These are phyloP conservation scores for Acanthisitta chloris DNA, from an alignment of 2,113 vertebrate genomes.

Conservation along the genomic window DNA sequence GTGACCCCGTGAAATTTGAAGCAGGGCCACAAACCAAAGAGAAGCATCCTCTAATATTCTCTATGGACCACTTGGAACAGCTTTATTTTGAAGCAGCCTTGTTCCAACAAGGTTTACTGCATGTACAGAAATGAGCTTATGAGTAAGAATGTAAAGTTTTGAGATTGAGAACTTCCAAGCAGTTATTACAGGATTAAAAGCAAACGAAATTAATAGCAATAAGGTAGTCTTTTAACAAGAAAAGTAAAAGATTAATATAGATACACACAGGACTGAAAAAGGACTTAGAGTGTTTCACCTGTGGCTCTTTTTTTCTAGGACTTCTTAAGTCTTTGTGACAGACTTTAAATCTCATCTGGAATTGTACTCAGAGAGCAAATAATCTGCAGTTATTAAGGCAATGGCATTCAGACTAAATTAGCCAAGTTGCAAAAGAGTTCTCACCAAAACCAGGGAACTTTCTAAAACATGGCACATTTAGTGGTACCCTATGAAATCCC, in stretches of 20 bases:
- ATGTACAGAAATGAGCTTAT: background rate
- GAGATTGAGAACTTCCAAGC: background rate
- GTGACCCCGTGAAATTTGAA: background rate
- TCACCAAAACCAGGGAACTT: background rate
- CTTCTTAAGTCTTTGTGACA: background rate
- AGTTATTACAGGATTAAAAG: constrained; percentile 22
- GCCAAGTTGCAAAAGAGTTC: background rate
- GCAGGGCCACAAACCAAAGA: background rate
- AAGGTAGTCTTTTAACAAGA: background rate
- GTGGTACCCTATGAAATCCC: background rate
- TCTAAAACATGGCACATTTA: background rate
- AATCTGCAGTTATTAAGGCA: background rate
- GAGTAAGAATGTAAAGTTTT: background rate
- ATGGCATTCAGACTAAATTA: background rate
- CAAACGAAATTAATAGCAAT: constrained; percentile 20
- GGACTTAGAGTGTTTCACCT: background rate
- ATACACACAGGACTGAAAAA: background rate
- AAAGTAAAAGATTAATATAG: background rate
- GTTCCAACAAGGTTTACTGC: background rate
- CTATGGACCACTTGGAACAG: background rate
- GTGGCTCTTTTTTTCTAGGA: background rate
- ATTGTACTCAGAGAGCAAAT: background rate
- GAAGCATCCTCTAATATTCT: background rate
- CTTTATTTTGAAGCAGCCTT: background rate
- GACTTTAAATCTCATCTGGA: background rate